These are phyloP conservation scores for Plestiodon gilberti DNA, from an alignment of 2,113 vertebrate genomes.

Conservation along the genomic window DNA sequence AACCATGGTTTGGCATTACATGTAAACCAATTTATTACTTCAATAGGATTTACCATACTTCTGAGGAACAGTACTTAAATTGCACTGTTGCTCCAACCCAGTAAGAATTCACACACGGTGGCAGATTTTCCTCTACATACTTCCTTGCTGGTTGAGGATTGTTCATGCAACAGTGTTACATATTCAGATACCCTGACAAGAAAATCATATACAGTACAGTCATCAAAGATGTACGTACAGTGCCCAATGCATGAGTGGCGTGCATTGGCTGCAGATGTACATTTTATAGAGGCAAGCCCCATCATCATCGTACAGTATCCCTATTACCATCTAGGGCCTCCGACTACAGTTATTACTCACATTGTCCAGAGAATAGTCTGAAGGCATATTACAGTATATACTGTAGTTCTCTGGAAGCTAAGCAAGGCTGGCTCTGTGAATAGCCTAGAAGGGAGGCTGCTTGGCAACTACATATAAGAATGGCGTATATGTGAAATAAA, in stretches of 20 bases:
- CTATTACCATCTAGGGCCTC: not conserved
- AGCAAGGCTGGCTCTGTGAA: not conserved
- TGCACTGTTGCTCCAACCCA: not conserved
- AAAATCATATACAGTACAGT: not conserved
- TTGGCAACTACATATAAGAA: not conserved
- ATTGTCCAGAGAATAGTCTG: not conserved
- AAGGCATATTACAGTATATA: not conserved
- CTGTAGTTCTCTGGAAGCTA: not conserved
- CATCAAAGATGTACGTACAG: not conserved
- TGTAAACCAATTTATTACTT: not conserved
- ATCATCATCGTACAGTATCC: not conserved
- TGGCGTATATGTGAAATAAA: not conserved
- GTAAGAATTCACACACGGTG: not conserved
- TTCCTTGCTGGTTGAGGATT: not conserved
- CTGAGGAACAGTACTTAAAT: not conserved
- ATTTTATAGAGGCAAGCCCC: not conserved
- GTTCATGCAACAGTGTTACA: not conserved
- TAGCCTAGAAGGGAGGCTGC: not conserved
- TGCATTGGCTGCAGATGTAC: not conserved
- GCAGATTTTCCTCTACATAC: not conserved
- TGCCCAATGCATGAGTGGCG: not conserved
- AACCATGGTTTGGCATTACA: not conserved
- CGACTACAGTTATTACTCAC: not conserved
- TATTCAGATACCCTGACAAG: not conserved
- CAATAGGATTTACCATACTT: not conserved